A percentile compares a stretch with the other conserved stretches of the same genome.
These are phyloP conservation scores for Aleiodes leptofemur DNA, from an alignment of 2,888 invertebrate genomes.

Conservation along the genomic window DNA sequence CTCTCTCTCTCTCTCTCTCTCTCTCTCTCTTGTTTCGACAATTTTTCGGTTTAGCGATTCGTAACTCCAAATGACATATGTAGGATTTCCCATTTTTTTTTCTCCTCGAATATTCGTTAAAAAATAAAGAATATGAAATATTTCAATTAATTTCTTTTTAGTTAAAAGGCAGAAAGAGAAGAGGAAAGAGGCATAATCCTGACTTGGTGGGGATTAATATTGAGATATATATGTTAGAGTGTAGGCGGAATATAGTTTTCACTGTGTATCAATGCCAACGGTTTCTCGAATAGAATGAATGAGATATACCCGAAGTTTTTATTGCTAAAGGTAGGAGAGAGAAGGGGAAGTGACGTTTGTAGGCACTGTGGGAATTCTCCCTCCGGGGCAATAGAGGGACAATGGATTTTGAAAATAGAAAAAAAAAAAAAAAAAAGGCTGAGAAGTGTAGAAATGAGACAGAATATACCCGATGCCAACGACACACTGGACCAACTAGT, in stretches of 20 bases:
- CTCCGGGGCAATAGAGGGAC: conserved; percentile 60
- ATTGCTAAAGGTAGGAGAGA: conserved; percentile 52
- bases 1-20: no score
- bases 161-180: no score
- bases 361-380: conserved; percentile 62
- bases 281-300: conserved; percentile 21
- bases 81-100: conserved; percentile 1
- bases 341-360: conserved; percentile 62
- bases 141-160: no score
- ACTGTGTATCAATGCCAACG: conserved; percentile 23
- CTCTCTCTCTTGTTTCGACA: conserved; percentile 6
- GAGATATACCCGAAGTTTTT: conserved; percentile 54
- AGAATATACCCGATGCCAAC: conserved; percentile 57
- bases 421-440: conserved; percentile 16
- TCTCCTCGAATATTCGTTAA: not conserved
- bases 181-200: not conserved
- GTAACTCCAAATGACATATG: not conserved
- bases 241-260: conserved; percentile 34
- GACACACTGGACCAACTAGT: conserved; percentile 59
- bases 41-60: conserved; percentile 30
- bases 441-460: conserved; percentile 44
- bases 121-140: not conserved
- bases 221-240: not conserved
- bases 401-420: conserved; percentile 46
- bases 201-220: not conserved